These are phyloP conservation scores for Helarctos malayanus DNA, from an alignment of 2,797 vertebrate genomes.

Conservation along the genomic window DNA sequence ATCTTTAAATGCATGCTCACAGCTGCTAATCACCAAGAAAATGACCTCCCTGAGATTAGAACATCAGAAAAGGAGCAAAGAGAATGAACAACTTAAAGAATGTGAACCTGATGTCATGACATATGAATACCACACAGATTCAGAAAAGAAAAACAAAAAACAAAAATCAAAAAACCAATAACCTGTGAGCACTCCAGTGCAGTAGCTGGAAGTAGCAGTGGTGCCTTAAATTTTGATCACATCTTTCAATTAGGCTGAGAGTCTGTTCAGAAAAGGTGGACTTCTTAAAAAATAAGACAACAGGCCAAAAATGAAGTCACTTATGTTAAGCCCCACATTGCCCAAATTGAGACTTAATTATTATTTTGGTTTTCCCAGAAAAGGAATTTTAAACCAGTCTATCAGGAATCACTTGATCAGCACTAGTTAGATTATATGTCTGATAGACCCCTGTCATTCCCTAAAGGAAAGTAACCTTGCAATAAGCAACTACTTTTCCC, in stretches of 20 bases:
- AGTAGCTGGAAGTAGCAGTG: not conserved
- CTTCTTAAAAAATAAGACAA: not conserved
- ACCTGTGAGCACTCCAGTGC: not conserved
- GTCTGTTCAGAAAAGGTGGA: not conserved
- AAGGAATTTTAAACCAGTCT: not conserved
- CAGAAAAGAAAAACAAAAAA: not conserved
- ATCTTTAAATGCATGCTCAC: not conserved
- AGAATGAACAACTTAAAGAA: not conserved
- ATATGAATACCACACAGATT: not conserved
- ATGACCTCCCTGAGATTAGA: not conserved
- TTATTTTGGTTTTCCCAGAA: not conserved
- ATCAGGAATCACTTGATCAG: not conserved
- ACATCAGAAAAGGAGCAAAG: not conserved
- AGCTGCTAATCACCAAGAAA: not conserved
- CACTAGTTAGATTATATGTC: not conserved
- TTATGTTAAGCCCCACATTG: not conserved
- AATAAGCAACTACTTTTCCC: not conserved
- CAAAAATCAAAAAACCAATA: not conserved
- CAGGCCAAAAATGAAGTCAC: not conserved
- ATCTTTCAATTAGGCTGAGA: not conserved
- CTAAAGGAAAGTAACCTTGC: not conserved
- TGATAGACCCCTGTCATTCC: not conserved
- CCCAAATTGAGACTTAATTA: not conserved
- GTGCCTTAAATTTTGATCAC: not conserved
- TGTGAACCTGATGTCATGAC: not conserved